Evolutionary conservation across 1,140 invertebrate species (phyloP), one percentile per base, ranked within the genome.

Genomic region (Tetraneura akinire): DNA sequence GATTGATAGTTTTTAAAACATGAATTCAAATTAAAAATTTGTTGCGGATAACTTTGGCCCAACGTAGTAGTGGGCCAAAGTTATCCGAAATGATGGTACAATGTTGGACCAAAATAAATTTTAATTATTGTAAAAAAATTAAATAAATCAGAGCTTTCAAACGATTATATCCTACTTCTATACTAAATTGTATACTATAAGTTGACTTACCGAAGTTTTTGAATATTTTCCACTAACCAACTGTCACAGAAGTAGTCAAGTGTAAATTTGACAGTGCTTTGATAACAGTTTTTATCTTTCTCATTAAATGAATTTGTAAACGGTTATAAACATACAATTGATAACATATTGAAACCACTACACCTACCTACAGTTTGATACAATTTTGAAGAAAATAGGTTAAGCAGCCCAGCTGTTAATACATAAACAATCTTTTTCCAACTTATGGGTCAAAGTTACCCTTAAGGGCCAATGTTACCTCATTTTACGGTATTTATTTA

Each of bases 351-450:
- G 2, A 53, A n/a, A 53, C 51, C 51, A n/a, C 51, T 53, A 53
- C 51, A n/a, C 51, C 51, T n/a, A 53, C 10, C n/a, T n/a, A n/a
- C 51, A 53, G 51, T 53, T 53, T 53, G 51, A 53, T 53, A 53
- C 51, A n/a, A n/a, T 53, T n/a, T 53, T 18, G 18, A 53, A n/a
- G 14, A n/a, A 53, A 53, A n/a, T 53, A 53, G 1, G 51, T n/a
- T 18, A 53, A 53, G n/a, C 8, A 53, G 51, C 8, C 2, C 16
- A 53, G 10, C 16, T 53, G 13, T 53, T 53, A 53, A n/a, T 1
- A 2, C 51, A 53, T 53, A n/a, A 53, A 3, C 8, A 53, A 53
- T n/a, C n/a, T 53, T 53, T 53, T 53, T 53, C 10, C 51, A 14
- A n/a, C 3, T 14, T 53, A n/a, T 53, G 51, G 51, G 51, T 8